Evolutionary conservation across 2,113 vertebrate species (phyloP), one percentile per base, ranked within the genome.

Genomic region (Pelodiscus sinensis): DNA sequence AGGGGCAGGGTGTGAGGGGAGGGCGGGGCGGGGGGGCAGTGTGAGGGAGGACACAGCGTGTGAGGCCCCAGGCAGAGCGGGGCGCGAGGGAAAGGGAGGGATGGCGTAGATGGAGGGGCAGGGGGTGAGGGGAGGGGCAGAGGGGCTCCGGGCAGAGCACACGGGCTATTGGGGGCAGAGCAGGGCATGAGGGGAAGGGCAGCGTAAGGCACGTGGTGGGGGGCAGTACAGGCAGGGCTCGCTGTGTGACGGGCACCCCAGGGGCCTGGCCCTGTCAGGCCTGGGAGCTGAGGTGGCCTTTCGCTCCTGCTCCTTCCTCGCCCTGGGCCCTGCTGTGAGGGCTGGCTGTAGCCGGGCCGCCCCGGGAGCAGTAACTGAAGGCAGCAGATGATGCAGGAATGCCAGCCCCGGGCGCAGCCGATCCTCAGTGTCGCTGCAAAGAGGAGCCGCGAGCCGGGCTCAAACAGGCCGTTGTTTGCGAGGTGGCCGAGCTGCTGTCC

Each of bases 341-440:
- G 52, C 52, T 54, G 52, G 52, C 52, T 54, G 9, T 13, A 8
- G 52, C 52, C 52, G 2, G 52, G 52, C 52, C 38, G 38, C 38
- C 38, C 38, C 52, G 79, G 94, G 83, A 91, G 78, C 44, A 38
- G 82, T 98, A 97, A 98, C 89, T 97, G 98, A 98, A 97, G 96
- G 98, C 82, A 97, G 97, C 97, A 98, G 98, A 97, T 98, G 98
- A 96, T 24, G 19, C 52, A 86, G 94, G 97, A 96, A 97, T 87
- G 95, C 87, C 96, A 96, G 90, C 82, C 71, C 62, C 31, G 80
- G 51, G 90, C 52, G 81, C 52, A 85, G 16, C 84, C 54, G 80
- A 79, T 82, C 85, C 87, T 91, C 90, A 87, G 79, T 79, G 87
- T 68, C 38, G 0, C 62, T 3, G 0, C 44, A 90, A 90, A 92